Conservation (phyloP, 2,888 invertebrate species). For the Trypoxylon attenuatum region DNA sequence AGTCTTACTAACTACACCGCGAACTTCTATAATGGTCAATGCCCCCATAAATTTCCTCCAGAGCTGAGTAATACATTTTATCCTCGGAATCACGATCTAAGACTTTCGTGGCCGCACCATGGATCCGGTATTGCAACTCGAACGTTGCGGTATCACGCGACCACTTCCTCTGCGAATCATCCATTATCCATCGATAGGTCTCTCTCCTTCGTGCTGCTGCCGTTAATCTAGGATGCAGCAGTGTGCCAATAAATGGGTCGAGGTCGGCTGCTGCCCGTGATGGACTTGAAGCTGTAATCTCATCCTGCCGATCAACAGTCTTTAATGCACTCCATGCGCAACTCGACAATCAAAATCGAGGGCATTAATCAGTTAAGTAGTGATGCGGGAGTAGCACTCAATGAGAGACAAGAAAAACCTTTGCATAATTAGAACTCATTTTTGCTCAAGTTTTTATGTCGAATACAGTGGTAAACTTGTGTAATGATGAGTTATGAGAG, state of each 20-base stretch:
- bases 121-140: neutral
- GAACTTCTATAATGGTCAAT: neutral
- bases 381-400: neutral
- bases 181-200: neutral
- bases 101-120: neutral
- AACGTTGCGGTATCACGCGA: neutral
- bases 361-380: neutral
- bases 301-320: slow-evolving; percentile 16
- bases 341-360: neutral
- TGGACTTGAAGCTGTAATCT: slow-evolving; percentile 32
- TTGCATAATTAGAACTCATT: too few relatives aligned
- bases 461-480: too few relatives aligned
- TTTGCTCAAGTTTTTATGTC: too few relatives aligned
- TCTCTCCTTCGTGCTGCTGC: neutral
- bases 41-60: neutral
- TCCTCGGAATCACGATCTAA: neutral
- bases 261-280: slow-evolving; percentile 21
- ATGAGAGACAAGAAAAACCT: too few relatives aligned
- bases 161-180: neutral
- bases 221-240: slow-evolving; percentile 2
- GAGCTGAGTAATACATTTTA: neutral
- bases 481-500: too few relatives aligned
- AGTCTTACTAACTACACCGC: neutral
- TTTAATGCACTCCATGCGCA: slow-evolving; percentile 15
- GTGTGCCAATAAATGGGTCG: slow-evolving; percentile 20